Base-by-base conservation (phyloP, 2,113 vertebrate genomes). In the Halcyon senegalensis region DNA sequence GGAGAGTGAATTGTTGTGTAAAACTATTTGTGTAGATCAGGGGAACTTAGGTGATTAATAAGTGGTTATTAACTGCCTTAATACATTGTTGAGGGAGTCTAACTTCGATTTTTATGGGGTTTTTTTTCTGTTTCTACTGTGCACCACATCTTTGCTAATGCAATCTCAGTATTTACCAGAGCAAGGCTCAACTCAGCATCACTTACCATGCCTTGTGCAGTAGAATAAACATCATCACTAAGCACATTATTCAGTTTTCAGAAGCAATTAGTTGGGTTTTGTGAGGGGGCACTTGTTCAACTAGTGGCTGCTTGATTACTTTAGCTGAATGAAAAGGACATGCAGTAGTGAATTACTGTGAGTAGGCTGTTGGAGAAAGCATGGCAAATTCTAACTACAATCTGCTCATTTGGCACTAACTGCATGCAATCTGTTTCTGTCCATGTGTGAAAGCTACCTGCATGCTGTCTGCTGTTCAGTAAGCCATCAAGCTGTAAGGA, bases 171-270 rank as follows among this genome's bases (percentile, higher is more conserved):
- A 56, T 11, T 59, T 58, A 97, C 83, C 94, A 97, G 91, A 91
- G 55, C 74, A 95, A 96, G 87, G 50, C 60, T 89, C 67, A 74
- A 31, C 64, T 81, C 55, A 81, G 82, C n/a, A 18, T 74, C 82
- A 24, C 53, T 90, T 67, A 58, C 24, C 12, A 16, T n/a, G 43
- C 11, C 18, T 75, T 86, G 55, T 79, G 30, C 15, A 37, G 67
- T 46, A 72, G 51, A 95, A 76, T 31, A 96, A 82, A 50, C 72
- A 51, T 48, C 16, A 13, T 72, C 75, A 74, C 76, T 84, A 93
- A 93, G 53, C 50, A 60, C 60, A 60, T 96, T 87, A 87, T 95
- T 97, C 24, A 37, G 67, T 95, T 96, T 97, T 96, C 86, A 95
- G 68, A 95, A 93, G 66, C 84, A 96, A 95, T 94, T 95, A 92